phyloP scores from a whole-genome alignment of 2,797 vertebrate species.

The Peromyscus nudipes region DNA sequence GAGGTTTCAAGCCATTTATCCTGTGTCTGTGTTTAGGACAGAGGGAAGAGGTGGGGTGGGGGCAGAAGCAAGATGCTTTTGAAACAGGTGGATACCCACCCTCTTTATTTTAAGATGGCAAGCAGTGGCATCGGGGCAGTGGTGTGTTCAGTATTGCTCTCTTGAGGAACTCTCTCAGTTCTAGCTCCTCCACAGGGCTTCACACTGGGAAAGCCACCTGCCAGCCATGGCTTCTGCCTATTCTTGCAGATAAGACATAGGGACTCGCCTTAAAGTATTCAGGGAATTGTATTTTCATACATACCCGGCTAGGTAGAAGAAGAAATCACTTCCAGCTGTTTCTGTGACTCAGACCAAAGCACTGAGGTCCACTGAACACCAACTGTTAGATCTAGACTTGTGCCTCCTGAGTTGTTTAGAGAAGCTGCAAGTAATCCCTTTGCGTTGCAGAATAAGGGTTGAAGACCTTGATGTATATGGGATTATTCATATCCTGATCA shows the following conservation, averaged over 20 bases:
- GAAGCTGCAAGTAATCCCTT: neutral
- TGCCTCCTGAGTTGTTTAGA: neutral
- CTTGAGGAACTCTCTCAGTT: neutral
- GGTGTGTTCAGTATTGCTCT: neutral
- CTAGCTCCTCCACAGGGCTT: neutral
- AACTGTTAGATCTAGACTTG: neutral
- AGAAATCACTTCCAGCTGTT: neutral
- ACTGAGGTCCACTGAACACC: neutral
- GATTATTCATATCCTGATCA: neutral
- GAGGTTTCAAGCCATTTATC: neutral
- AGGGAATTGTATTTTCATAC: neutral
- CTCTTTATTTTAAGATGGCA: neutral
- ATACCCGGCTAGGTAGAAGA: neutral
- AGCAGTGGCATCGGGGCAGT: neutral
- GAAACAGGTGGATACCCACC: conserved; percentile 11
- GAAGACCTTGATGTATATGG: neutral
- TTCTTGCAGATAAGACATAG: neutral
- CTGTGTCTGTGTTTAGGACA: neutral
- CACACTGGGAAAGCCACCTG: conserved; percentile 15
- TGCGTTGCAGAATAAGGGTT: neutral
- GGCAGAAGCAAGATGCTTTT: conserved; percentile 40
- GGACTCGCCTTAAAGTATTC: neutral
- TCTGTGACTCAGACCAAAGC: neutral
- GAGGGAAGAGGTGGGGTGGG: accelerated
- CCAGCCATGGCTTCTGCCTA: neutral